Percentiles rank a stretch among this genome's conserved stretches.
These are phyloP conservation scores for Octopus sinensis DNA, from an alignment of 1,140 invertebrate species.

Conservation along the genomic window DNA sequence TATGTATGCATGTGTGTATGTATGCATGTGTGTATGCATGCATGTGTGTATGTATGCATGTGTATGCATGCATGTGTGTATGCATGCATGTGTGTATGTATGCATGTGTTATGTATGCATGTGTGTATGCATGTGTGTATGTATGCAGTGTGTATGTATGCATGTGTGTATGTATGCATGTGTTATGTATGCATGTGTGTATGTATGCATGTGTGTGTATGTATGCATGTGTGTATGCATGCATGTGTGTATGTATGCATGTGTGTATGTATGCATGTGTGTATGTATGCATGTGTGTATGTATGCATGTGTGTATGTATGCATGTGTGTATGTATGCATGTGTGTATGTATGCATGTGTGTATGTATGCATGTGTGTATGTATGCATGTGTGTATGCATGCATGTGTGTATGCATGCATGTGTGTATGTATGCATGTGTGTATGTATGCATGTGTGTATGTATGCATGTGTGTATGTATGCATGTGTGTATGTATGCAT, in stretches of 20 bases:
- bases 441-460: constrained; percentile 10
- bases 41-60: constrained; percentile 15
- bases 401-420: not conserved
- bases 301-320: constrained; percentile 15
- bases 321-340: not conserved
- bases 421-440: constrained; percentile 16
- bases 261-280: not conserved
- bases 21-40: not conserved
- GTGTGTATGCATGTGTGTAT: too few species aligned
- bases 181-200: too few species aligned
- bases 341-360: not conserved
- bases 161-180: constrained; percentile 14
- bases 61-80: not conserved
- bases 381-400: not conserved
- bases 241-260: constrained; percentile 15
- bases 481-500: constrained; percentile 15
- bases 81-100: constrained; percentile 9
- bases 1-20: constrained; percentile 15
- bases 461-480: constrained; percentile 16
- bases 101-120: constrained; percentile 16
- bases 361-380: constrained; percentile 15
- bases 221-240: constrained; percentile 12
- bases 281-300: constrained; percentile 7
- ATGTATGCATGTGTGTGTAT: too few species aligned
- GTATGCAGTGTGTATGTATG: constrained; percentile 12